A percentile compares a stretch with the other conserved stretches of the same genome.
Evolutionary conservation across 2,888 invertebrate genomes (phyloP).

Genomic region (Phragmatobia fuliginosa): DNA sequence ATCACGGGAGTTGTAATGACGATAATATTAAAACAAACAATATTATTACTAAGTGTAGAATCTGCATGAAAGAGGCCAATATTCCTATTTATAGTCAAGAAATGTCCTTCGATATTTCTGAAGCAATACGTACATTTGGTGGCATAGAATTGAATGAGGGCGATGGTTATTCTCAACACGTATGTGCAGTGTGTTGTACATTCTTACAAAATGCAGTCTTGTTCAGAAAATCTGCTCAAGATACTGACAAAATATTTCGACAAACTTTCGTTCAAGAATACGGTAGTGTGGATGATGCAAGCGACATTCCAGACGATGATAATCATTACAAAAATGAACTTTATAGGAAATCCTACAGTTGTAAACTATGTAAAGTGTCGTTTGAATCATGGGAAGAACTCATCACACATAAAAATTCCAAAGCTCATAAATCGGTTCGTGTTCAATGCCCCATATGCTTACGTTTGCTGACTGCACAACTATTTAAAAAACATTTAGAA

Average conservation of each 20-base stretch:
- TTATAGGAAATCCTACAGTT: constrained; percentile 18
- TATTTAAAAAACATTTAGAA: constrained; percentile 57
- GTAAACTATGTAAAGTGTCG: constrained; percentile 41
- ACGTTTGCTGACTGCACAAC: constrained; percentile 46
- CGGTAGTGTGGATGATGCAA: constrained; percentile 13
- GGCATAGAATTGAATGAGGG: constrained; percentile 58
- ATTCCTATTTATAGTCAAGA: constrained; percentile 59
- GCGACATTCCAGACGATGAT: constrained; percentile 15
- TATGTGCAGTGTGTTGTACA: constrained; percentile 61
- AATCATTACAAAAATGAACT: neutral
- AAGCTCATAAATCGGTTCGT: constrained; percentile 42
- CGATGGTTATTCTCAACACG: constrained; percentile 62
- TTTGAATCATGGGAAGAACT: constrained; percentile 49
- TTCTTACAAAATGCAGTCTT: constrained; percentile 61
- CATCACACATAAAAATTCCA: constrained; percentile 52
- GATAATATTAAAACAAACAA: constrained; percentile 3
- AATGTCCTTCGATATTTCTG: constrained; percentile 51
- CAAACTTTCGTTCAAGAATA: constrained; percentile 20
- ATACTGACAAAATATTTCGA: constrained; percentile 56
- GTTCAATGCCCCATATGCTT: constrained; percentile 54
- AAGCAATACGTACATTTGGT: constrained; percentile 62
- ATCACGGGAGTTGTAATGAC: neutral
- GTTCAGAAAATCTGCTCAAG: constrained; percentile 64
- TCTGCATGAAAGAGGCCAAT: constrained; percentile 68
- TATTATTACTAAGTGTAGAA: constrained; percentile 56